Evolutionary conservation across 1,140 invertebrate genomes (phyloP).

Genomic region (Cryptotermes secundus): DNA sequence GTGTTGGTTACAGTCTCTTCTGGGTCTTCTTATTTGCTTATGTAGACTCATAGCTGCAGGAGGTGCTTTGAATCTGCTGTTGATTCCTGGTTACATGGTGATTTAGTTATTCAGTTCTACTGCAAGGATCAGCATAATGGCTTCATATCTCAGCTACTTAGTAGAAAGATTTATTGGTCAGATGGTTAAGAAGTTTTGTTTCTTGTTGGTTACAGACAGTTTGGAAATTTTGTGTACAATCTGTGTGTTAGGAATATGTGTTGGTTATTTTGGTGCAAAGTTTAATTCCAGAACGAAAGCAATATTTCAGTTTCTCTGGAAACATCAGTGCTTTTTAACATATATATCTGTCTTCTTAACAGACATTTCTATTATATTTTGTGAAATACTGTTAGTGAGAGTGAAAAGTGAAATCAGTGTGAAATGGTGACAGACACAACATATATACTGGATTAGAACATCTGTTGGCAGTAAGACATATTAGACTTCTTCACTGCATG

Average conservation of each 20-base stretch:
- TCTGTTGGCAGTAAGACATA: background rate
- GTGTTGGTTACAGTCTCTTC: background rate
- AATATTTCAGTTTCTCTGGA: background rate
- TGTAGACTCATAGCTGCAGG: background rate
- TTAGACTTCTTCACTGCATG: background rate
- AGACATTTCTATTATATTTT: background rate
- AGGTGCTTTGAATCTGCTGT: background rate
- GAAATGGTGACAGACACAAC: background rate
- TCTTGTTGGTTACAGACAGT: no score
- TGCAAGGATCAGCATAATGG: no score
- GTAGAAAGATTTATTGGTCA: no score
- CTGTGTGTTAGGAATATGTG: no score
- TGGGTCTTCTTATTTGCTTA: background rate
- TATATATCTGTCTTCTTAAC: background rate
- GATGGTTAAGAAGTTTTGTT: no score
- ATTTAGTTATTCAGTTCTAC: background rate
- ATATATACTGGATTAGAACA: background rate
- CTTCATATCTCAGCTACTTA: no score
- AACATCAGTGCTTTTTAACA: background rate
- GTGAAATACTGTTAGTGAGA: background rate
- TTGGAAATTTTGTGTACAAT: no score
- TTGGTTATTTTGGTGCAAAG: no score
- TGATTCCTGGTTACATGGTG: background rate
- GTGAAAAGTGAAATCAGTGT: background rate
- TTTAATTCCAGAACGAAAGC: no score